Evolutionary conservation across 2,888 invertebrate species (phyloP), one percentile per base, ranked within the genome.

Genomic region (Callyntrura guangdongensis): DNA sequence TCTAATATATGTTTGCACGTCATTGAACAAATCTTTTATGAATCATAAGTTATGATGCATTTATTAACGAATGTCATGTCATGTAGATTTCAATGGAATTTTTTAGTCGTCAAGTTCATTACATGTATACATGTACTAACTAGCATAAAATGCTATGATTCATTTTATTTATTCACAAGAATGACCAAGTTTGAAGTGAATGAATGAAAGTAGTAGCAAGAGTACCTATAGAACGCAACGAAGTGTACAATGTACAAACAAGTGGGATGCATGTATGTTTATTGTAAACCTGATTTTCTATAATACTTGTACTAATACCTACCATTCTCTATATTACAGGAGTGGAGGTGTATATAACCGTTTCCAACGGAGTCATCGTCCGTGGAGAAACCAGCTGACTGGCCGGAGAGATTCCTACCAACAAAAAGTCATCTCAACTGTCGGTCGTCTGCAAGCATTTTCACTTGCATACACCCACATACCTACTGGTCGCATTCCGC

Each of bases 381-480:
- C 14, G 5, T 64, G 53, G 82, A 45, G 45, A 25, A 82, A 82
- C 67, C 87, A 86, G 86, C 86, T 86, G 86, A 86, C 69, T 77
- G 5, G 84, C 69, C 25, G n/a, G n/a, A n/a, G 49, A 53, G 84
- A 69, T 84, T 49, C 84, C 84, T 84, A 84, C 49, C 74, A 74
- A 74, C 74, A 49, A 47, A 74, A 49, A 49, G 22, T 59, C 20
- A 59, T 45, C 61, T 22, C 81, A 45, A 64, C 36, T 47, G n/a
- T 56, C 61, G 17, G 27, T 47, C 14, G 17, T 61, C 9, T 49
- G 59, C 36, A 53, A 56, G 53, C 77, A 77, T 81, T 81, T 67
- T 36, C 17, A 79, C 25, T 45, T 47, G 22, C 64, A 81, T 45
- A 61, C 49, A 36, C n/a, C 25, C 59, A 81, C 61, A 61, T 22